phyloP scores from a whole-genome alignment of 2,888 invertebrate species.

The Apotomis betuletana region DNA sequence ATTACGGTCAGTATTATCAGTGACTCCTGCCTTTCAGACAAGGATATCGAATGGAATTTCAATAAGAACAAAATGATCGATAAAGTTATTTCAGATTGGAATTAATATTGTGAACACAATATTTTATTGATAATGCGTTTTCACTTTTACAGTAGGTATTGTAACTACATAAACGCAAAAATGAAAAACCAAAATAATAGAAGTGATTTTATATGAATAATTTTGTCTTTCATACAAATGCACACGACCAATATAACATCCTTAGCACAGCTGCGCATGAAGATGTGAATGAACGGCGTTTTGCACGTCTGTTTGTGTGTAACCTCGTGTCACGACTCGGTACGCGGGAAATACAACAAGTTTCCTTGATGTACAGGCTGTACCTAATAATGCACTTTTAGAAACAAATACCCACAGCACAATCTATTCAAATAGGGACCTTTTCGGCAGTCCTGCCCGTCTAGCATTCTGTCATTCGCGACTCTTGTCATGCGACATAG shows the following conservation, averaged over 20 bases:
- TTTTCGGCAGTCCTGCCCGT: too few relatives aligned
- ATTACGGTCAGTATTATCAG: slow-evolving; percentile 33
- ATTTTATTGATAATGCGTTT: too few relatives aligned
- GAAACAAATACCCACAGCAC: background rate
- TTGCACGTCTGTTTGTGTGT: slow-evolving; percentile 19
- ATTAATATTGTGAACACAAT: background rate
- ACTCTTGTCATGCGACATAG: too few relatives aligned
- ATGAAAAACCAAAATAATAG: background rate
- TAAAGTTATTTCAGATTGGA: slow-evolving; percentile 11
- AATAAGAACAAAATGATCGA: slow-evolving; percentile 35
- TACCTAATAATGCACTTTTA: background rate
- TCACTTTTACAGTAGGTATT: too few relatives aligned
- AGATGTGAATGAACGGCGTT: slow-evolving; percentile 11
- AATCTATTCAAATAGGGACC: too few relatives aligned
- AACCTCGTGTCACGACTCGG: slow-evolving; percentile 22
- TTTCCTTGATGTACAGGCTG: slow-evolving; percentile 23
- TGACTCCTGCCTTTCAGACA: slow-evolving; percentile 34
- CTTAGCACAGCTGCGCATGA: slow-evolving; percentile 19
- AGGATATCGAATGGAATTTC: slow-evolving; percentile 31
- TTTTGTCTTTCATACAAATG: background rate
- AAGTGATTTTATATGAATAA: background rate
- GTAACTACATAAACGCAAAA: too few relatives aligned
- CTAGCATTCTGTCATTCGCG: too few relatives aligned
- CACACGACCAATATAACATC: slow-evolving; percentile 5
- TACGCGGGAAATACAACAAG: slow-evolving; percentile 10